Evolutionary conservation across 2,797 vertebrate species (phyloP).

Genomic region (Fratercula arctica): DNA sequence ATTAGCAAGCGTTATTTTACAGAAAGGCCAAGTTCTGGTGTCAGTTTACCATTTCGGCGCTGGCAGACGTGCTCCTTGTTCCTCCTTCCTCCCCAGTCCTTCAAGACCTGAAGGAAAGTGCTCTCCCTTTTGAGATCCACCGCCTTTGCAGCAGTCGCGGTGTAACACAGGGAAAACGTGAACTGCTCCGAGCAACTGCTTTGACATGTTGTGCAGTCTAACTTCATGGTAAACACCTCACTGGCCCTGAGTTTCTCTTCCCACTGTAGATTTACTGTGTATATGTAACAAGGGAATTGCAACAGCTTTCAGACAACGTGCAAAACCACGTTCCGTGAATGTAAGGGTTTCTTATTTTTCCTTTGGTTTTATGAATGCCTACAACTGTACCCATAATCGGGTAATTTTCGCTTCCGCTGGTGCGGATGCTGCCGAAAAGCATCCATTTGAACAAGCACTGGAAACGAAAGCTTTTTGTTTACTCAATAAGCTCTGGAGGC

Average conservation of each 20-base stretch:
- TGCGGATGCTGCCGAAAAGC: background rate
- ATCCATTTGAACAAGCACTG: background rate
- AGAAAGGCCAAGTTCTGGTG: background rate
- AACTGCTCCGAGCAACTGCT: background rate
- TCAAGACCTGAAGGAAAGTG: background rate
- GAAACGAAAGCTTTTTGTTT: background rate
- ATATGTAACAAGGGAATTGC: background rate
- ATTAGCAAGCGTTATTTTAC: background rate
- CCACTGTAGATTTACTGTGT: background rate
- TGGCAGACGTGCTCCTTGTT: background rate
- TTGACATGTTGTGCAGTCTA: background rate
- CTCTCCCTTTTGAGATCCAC: background rate
- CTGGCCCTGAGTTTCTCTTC: background rate
- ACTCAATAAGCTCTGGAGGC: background rate
- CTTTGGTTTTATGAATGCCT: background rate
- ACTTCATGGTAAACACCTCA: background rate
- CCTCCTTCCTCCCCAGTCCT: background rate
- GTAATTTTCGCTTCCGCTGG: background rate
- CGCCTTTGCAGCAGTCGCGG: background rate
- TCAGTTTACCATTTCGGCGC: background rate
- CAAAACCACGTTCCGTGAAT: background rate
- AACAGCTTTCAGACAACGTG: background rate
- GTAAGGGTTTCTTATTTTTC: background rate
- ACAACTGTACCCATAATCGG: no score
- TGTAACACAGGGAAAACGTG: fast-evolving